Percentiles rank a stretch among this genome's conserved stretches.
Conservation (phyloP, 2,888 invertebrate genomes). For the Drosophila putrida region DNA sequence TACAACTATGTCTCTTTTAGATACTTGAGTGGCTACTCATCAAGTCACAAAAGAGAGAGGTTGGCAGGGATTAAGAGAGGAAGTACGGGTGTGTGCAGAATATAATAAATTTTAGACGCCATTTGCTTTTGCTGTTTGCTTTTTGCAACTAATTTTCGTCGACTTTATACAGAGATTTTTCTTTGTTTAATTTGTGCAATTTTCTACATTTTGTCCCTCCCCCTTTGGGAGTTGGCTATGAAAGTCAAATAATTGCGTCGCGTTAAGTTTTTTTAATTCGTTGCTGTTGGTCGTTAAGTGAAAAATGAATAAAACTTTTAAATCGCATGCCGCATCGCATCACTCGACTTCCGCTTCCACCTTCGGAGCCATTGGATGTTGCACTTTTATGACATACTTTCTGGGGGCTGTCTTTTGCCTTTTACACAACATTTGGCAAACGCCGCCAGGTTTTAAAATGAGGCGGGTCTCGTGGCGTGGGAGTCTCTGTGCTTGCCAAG, state of each 20-base stretch:
- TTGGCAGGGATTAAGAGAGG: neutral
- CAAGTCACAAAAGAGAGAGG: constrained; percentile 27
- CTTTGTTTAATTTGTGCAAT: constrained; percentile 71
- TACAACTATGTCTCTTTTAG: constrained; percentile 71
- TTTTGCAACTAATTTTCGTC: constrained; percentile 42
- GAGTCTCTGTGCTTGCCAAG: constrained; percentile 63
- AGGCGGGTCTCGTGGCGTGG: constrained; percentile 26
- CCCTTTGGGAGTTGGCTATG: constrained; percentile 45
- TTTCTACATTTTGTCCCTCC: constrained; percentile 15
- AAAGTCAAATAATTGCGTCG: constrained; percentile 73
- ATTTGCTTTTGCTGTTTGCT: constrained; percentile 72
- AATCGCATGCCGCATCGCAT: constrained; percentile 9
- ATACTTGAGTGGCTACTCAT: constrained; percentile 46
- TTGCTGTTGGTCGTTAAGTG: constrained; percentile 35
- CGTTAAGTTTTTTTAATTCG: constrained; percentile 75
- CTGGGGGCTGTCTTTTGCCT: constrained; percentile 46
- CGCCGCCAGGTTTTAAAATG: constrained; percentile 42
- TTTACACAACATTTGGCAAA: constrained; percentile 80
- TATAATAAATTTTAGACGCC: constrained; percentile 75
- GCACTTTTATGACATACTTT: constrained; percentile 75
- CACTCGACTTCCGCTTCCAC: constrained; percentile 33
- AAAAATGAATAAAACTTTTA: constrained; percentile 43
- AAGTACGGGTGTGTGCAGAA: constrained; percentile 57
- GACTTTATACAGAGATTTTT: constrained; percentile 50
- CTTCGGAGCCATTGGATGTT: constrained; percentile 52